phyloP scores from a whole-genome alignment of 2,888 invertebrate genomes.

The Agrochola lychnidis region DNA sequence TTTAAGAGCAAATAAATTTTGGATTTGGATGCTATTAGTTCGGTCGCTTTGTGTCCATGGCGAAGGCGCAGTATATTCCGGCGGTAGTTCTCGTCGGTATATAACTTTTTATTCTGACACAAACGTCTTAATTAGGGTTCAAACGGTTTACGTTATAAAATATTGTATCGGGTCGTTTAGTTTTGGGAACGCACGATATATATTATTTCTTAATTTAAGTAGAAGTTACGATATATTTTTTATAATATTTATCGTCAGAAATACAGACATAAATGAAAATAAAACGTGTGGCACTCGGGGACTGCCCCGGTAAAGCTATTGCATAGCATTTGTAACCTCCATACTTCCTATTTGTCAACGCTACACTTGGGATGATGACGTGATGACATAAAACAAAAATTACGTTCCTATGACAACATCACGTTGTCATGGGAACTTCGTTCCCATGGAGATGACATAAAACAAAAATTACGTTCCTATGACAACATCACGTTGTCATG shows the following conservation, averaged over 20 bases:
- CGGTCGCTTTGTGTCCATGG: conserved; percentile 79
- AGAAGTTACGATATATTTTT: conserved; percentile 55
- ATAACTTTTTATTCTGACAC: conserved; percentile 78
- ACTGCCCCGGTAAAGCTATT: too few relatives aligned
- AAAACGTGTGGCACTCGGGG: too few relatives aligned
- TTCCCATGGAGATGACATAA: too few relatives aligned
- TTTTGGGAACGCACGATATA: conserved; percentile 65
- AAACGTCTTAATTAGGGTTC: conserved; percentile 86
- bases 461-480: too few relatives aligned
- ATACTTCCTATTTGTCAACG: too few relatives aligned
- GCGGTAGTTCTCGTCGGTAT: conserved; percentile 76
- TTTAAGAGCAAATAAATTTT: conserved; percentile 82
- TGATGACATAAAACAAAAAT: too few relatives aligned
- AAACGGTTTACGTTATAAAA: conserved; percentile 79
- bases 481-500: too few relatives aligned
- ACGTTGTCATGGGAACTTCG: too few relatives aligned
- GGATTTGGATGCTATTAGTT: conserved; percentile 76
- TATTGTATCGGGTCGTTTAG: conserved; percentile 74
- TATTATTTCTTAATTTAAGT: conserved; percentile 70
- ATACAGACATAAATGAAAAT: conserved; percentile 11
- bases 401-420: too few relatives aligned
- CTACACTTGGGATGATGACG: too few relatives aligned
- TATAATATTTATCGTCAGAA: conserved; percentile 35
- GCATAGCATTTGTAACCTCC: too few relatives aligned
- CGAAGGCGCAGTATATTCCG: conserved; percentile 79